phyloP scores from a whole-genome alignment of 2,797 vertebrate species.

The Craterocephalus amniculus region DNA sequence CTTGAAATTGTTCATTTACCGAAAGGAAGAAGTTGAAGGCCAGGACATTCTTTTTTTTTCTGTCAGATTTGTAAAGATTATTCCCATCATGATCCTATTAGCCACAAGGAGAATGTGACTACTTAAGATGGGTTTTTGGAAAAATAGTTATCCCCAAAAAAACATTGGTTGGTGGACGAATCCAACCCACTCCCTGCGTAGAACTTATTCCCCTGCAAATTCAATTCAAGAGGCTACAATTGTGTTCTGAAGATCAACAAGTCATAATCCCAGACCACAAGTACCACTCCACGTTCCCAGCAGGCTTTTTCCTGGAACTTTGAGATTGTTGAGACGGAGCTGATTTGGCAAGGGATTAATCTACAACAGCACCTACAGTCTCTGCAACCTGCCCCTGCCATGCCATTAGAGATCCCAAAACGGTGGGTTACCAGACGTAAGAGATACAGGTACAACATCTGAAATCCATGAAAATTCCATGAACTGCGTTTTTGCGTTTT shows the following conservation, averaged over 20 bases:
- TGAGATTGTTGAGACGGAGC: slow-evolving; percentile 75
- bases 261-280: slow-evolving; percentile 82
- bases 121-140: slow-evolving; percentile 87
- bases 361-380: slow-evolving; percentile 76
- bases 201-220: slow-evolving; percentile 71
- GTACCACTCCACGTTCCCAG: slow-evolving; percentile 79
- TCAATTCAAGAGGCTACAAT: slow-evolving; percentile 75
- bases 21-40: slow-evolving; percentile 87
- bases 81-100: slow-evolving; percentile 88
- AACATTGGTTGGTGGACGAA: slow-evolving; percentile 69
- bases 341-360: slow-evolving; percentile 80
- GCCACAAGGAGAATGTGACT: slow-evolving; percentile 84
- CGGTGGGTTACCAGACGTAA: slow-evolving; percentile 36
- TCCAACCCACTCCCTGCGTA: slow-evolving; percentile 42
- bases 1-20: slow-evolving; percentile 85
- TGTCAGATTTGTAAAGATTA: slow-evolving; percentile 88
- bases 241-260: slow-evolving; percentile 79
- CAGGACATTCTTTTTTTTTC: slow-evolving; percentile 80
- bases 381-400: slow-evolving; percentile 45
- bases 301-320: slow-evolving; percentile 76
- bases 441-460: slow-evolving; percentile 15
- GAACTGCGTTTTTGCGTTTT: slow-evolving; percentile 2
- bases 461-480: neutral
- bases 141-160: slow-evolving; percentile 78
- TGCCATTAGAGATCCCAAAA: slow-evolving; percentile 33